phyloP scores from a whole-genome alignment of 1,140 invertebrate species.

The Megathymus violae region DNA sequence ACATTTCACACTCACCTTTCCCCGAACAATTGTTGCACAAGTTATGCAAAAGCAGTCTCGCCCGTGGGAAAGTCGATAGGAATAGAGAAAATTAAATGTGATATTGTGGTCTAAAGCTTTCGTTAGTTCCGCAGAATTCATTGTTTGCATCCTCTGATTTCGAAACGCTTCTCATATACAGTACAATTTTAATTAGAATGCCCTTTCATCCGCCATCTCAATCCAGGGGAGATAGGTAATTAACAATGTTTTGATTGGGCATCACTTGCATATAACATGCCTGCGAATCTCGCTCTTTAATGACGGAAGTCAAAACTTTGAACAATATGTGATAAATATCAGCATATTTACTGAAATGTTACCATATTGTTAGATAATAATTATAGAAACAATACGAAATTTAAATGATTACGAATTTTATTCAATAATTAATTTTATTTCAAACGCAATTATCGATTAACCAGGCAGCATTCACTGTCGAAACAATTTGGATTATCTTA shows the following conservation, averaged over 20 bases:
- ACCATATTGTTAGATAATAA: no score
- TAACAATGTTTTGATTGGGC: constrained; percentile 8
- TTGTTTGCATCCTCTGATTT: constrained; percentile 29
- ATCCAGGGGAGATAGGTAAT: constrained; percentile 2
- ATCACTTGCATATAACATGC: constrained; percentile 7
- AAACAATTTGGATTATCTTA: background rate
- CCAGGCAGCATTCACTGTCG: background rate
- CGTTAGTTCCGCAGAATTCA: constrained; percentile 28
- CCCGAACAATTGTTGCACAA: constrained; percentile 45
- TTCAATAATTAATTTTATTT: no score
- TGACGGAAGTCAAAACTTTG: background rate
- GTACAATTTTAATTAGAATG: constrained; percentile 49
- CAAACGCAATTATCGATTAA: no score
- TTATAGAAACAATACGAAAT: no score
- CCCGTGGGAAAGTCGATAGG: constrained; percentile 41
- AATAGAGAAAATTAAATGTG: constrained; percentile 36
- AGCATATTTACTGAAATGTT: no score
- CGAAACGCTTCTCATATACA: constrained; percentile 40
- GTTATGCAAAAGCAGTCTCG: constrained; percentile 30
- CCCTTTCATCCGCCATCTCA: constrained; percentile 39
- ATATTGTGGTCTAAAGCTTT: constrained; percentile 38
- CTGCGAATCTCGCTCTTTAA: background rate
- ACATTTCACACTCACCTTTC: constrained; percentile 44
- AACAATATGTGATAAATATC: background rate
- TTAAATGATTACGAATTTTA: no score